These are phyloP conservation scores for Harlomillsia oculata DNA, from an alignment of 1,140 invertebrate genomes.

Conservation along the genomic window DNA sequence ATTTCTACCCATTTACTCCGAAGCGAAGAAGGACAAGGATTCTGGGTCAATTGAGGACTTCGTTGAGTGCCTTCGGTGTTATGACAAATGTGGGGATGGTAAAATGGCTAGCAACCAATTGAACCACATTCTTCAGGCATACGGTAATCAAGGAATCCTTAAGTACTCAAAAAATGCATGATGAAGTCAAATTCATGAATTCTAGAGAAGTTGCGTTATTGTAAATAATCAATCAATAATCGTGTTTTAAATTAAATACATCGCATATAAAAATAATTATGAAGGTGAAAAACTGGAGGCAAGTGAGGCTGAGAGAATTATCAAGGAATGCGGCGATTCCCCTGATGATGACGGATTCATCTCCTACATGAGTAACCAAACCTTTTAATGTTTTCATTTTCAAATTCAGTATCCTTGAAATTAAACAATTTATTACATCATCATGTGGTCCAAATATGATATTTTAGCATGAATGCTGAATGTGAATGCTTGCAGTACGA, in stretches of 20 bases:
- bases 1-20: conserved; percentile 86
- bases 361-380: conserved; percentile 75
- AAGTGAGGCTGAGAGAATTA: conserved; percentile 65
- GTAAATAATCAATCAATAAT: no score
- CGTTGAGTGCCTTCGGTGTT: conserved; percentile 96
- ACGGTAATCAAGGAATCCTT: conserved; percentile 69
- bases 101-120: conserved; percentile 93
- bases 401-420: neutral
- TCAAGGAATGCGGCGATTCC: conserved; percentile 76
- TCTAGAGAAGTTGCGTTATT: no score
- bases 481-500: neutral
- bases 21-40: conserved; percentile 70
- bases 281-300: conserved; percentile 77
- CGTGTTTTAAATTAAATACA: no score
- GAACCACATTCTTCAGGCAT: conserved; percentile 83
- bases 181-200: no score
- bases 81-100: conserved; percentile 96
- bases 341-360: conserved; percentile 92
- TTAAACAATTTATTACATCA: no score
- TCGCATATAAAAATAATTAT: conserved; percentile 30
- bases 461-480: neutral
- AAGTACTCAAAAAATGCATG: no score
- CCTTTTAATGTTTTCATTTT: neutral
- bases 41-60: conserved; percentile 95
- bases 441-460: no score